Conservation (phyloP, 2,888 invertebrate genomes). For the Pelosia muscerda region DNA sequence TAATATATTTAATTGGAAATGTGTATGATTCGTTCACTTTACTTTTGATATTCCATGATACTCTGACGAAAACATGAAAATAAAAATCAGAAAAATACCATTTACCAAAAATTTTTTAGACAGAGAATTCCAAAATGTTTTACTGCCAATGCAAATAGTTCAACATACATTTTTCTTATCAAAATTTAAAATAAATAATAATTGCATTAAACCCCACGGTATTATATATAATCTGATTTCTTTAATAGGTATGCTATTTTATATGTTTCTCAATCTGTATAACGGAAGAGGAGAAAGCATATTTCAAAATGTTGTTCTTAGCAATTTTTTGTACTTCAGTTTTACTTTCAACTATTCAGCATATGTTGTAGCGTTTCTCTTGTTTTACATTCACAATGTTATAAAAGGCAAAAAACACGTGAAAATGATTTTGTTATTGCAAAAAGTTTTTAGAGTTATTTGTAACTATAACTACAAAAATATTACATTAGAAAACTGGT, state of each 20-base stretch:
- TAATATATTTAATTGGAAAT: neutral
- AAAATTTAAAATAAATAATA: constrained; percentile 35
- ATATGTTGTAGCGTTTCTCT: neutral
- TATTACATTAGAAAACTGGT: constrained; percentile 8
- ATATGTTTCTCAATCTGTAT: neutral
- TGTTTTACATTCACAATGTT: constrained; percentile 14
- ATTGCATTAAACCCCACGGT: constrained; percentile 27
- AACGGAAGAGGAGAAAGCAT: neutral
- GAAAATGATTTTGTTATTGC: constrained; percentile 18
- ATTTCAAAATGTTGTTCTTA: neutral
- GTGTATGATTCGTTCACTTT: neutral
- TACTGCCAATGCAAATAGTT: constrained; percentile 31
- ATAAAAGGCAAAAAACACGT: constrained; percentile 15
- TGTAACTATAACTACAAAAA: constrained; percentile 7
- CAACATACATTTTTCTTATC: constrained; percentile 28
- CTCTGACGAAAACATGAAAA: neutral
- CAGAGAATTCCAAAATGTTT: constrained; percentile 31
- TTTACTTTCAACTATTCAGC: neutral
- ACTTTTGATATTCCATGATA: neutral
- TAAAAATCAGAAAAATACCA: neutral
- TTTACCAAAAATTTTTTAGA: constrained; percentile 20
- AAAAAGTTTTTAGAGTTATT: constrained; percentile 18
- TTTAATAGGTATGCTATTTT: constrained; percentile 6
- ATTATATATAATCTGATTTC: constrained; percentile 10
- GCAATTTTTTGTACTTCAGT: constrained; percentile 3